Evolutionary conservation across 1,140 invertebrate species (phyloP).

Genomic region (Drosophila arawakana): DNA sequence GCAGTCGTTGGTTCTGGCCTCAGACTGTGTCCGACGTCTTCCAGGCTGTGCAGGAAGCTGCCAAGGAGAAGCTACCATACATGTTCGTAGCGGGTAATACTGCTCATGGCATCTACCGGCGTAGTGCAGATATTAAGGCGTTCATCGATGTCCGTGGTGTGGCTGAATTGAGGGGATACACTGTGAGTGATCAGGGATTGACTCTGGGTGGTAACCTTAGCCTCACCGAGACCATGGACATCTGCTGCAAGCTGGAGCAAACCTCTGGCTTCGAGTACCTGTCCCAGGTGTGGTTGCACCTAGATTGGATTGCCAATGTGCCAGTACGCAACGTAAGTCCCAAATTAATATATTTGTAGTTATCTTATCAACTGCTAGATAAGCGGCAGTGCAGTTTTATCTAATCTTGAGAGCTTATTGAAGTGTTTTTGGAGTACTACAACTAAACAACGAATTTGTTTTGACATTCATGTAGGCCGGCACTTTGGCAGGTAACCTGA

Average conservation of each 20-base stretch:
- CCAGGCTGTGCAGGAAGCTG: constrained; percentile 85
- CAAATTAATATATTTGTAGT: not conserved
- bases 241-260: constrained; percentile 86
- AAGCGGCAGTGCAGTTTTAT: constrained; percentile 8
- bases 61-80: constrained; percentile 78
- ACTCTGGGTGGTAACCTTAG: constrained; percentile 88
- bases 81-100: constrained; percentile 86
- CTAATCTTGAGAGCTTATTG: constrained; percentile 33
- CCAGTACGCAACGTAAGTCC: constrained; percentile 88
- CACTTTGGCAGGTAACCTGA: constrained; percentile 91
- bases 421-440: not conserved
- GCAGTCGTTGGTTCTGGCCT: constrained; percentile 75
- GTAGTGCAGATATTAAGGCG: constrained; percentile 84
- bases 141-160: constrained; percentile 91
- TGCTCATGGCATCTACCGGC: constrained; percentile 87
- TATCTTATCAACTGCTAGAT: constrained; percentile 36
- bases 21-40: constrained; percentile 86
- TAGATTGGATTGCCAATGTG: constrained; percentile 90
- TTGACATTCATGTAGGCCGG: constrained; percentile 85
- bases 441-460: constrained; percentile 24
- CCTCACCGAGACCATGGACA: constrained; percentile 88
- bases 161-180: constrained; percentile 86
- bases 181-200: constrained; percentile 67
- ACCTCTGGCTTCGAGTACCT: constrained; percentile 85
- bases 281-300: constrained; percentile 85